phyloP scores from a whole-genome alignment of 23 tunicate genomes.

The Corella eumyota region DNA sequence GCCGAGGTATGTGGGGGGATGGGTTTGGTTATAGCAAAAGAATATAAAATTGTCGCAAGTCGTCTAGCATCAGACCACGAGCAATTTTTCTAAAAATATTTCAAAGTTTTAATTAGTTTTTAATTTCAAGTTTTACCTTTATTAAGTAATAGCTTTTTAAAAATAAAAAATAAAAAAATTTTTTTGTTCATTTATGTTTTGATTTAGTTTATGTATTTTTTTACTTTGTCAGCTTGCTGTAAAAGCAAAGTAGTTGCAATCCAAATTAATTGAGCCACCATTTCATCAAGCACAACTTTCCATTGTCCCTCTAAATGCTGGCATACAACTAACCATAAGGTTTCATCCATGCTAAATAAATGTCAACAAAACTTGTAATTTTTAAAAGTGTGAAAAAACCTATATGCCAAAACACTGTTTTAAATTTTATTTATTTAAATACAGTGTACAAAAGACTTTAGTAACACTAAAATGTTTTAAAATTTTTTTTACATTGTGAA shows the following conservation, averaged over 20 bases:
- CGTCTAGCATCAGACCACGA: conserved; percentile 31
- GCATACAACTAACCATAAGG: neutral
- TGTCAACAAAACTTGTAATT: too few species aligned
- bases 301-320: conserved; percentile 20
- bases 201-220: too few species aligned
- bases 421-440: too few species aligned
- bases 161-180: too few species aligned
- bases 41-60: conserved; percentile 24
- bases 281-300: conserved; percentile 37
- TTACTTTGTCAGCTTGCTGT: conserved; percentile 39
- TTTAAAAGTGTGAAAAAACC: neutral
- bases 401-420: too few species aligned
- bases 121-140: too few species aligned
- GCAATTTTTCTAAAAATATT: conserved; percentile 21
- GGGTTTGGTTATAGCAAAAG: conserved; percentile 29
- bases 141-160: too few species aligned
- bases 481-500: conserved; percentile 50
- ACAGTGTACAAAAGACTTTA: neutral
- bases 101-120: neutral
- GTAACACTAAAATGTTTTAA: neutral
- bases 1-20: conserved; percentile 22
- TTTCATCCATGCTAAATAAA: conserved; percentile 24
- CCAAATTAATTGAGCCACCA: conserved; percentile 56
- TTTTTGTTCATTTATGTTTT: too few species aligned
- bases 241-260: conserved; percentile 31